Base-by-base conservation (phyloP, 2,113 vertebrate genomes). In the Marcusenius ussheri region DNA sequence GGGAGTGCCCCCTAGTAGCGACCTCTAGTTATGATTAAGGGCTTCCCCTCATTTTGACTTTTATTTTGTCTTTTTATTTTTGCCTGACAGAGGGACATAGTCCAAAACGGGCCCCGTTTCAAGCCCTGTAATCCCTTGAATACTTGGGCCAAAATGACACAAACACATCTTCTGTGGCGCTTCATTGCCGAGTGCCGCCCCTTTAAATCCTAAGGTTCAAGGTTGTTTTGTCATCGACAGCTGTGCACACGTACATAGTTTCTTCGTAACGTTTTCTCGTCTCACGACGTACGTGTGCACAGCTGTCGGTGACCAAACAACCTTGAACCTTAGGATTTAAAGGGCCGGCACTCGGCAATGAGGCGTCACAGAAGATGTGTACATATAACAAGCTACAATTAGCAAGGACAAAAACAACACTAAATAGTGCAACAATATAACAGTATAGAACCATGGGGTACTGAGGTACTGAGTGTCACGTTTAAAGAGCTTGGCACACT, bases 11-110 rank as follows among this genome's bases (percentile, higher is more conserved):
- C 74, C 35, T 80, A 42, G 70, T 15, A 15, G 70, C 80, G 27
- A 39, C n/a, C 13, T 27, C 19, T 21, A 24, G 27, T 31, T 46
- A 31, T 15, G 56, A 39, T 89, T 88, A 90, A 88, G 91, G 90
- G 90, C 89, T 87, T 47, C 90, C 88, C 89, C 49, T 87, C 88
- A n/a, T 89, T 87, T 83, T 47, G 47, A 27, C 15, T n/a, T 27
- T 62, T 50, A 13, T 42, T 56, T 45, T 49, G 45, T 47, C 19
- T 21, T 84, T 13, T 47, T 11, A 0, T 46, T 80, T 39, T 4
- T 17, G 5, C 27, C n/a, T 17, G 31, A 39, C 70, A 80, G 31
- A 77, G 13, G 35, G 35, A 5, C n/a, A 66, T 62, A 11, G 24
- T 70, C 58, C 58, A 66, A 66, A 66, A 66, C 1, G 24, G n/a